Percentiles rank a stretch among this genome's conserved stretches.
These are phyloP conservation scores for Trichogramma dendrolimi DNA, from an alignment of 2,888 invertebrate genomes.

Conservation along the genomic window DNA sequence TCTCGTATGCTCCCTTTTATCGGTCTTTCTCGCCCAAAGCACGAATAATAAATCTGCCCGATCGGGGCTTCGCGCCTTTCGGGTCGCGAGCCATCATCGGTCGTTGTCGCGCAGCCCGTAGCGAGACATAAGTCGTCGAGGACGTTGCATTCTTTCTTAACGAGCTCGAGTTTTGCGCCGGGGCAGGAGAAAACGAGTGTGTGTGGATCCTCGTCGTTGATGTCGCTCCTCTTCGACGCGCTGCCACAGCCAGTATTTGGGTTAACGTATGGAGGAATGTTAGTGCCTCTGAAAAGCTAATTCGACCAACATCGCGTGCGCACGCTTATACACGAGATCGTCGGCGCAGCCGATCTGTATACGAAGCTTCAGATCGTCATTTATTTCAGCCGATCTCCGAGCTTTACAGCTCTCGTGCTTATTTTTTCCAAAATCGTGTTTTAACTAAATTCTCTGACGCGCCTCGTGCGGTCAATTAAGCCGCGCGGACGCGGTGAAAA, in stretches of 20 bases:
- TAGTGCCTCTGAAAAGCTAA: constrained; percentile 40
- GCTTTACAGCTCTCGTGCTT: too few species aligned
- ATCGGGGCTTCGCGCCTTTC: constrained; percentile 13
- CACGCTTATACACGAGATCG: too few species aligned
- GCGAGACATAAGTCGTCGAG: not conserved
- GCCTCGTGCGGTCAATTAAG: too few species aligned
- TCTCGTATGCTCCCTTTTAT: constrained; percentile 25
- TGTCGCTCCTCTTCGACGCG: constrained; percentile 25
- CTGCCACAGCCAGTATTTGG: constrained; percentile 39
- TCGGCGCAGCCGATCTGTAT: too few species aligned
- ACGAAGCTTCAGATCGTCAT: too few species aligned
- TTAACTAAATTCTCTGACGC: too few species aligned
- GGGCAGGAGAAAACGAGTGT: not conserved
- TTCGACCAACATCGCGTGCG: constrained; percentile 28
- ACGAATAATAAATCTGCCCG: constrained; percentile 26
- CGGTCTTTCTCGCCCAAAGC: constrained; percentile 12
- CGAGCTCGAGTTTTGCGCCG: constrained; percentile 37
- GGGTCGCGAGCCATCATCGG: too few species aligned
- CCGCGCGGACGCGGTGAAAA: too few species aligned
- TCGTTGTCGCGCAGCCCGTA: too few species aligned
- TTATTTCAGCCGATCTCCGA: too few species aligned
- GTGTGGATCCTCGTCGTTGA: not conserved
- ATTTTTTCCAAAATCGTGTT: too few species aligned
- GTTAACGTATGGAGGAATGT: constrained; percentile 49
- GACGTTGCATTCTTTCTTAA: constrained; percentile 44